These are phyloP conservation scores for Nasonia giraulti DNA, from an alignment of 1,140 invertebrate species.

Conservation along the genomic window DNA sequence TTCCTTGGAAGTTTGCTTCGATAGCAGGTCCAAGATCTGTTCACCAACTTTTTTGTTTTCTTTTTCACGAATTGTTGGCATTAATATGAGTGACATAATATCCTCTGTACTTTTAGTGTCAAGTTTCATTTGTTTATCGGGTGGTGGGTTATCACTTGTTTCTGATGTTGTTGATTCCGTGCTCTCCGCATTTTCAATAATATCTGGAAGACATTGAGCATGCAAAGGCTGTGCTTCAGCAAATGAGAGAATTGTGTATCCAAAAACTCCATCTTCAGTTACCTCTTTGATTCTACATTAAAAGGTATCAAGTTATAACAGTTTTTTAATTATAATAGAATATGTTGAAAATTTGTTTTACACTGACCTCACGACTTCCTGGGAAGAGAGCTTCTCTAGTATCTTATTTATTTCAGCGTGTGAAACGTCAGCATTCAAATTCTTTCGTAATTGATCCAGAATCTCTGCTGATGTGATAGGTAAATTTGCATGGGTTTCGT, in stretches of 20 bases:
- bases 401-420: conserved; percentile 84
- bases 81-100: conserved; percentile 87
- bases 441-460: conserved; percentile 77
- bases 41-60: conserved; percentile 96
- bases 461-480: conserved; percentile 85
- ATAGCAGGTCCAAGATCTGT: conserved; percentile 95
- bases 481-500: conserved; percentile 84
- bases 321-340: neutral
- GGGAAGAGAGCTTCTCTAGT: conserved; percentile 90
- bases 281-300: conserved; percentile 69
- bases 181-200: conserved; percentile 60
- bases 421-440: conserved; percentile 77
- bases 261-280: conserved; percentile 70
- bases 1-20: conserved; percentile 97
- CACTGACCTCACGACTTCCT: conserved; percentile 84
- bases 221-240: conserved; percentile 64
- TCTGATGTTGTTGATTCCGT: conserved; percentile 63
- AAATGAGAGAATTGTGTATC: conserved; percentile 70
- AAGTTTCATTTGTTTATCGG: conserved; percentile 65
- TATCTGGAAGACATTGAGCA: conserved; percentile 56
- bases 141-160: conserved; percentile 60
- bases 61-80: conserved; percentile 95
- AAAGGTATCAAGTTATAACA: neutral
- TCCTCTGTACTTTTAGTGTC: conserved; percentile 69
- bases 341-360: conserved; percentile 46